Conservation (phyloP, 1,140 invertebrate genomes). For the Drosophila arawakana region DNA sequence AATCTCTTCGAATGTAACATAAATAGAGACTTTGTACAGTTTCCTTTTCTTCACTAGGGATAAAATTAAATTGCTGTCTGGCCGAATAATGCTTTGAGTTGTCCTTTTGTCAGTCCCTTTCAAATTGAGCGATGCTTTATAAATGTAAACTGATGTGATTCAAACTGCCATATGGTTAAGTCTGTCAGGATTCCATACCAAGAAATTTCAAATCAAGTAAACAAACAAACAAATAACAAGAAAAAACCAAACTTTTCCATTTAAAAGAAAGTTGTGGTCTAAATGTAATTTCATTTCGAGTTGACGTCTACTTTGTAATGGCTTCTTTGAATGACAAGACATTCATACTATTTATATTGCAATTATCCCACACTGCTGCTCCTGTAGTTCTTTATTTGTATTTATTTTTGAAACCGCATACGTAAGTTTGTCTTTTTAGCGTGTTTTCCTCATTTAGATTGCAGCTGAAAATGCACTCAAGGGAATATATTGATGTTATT, state of each 20-base stretch:
- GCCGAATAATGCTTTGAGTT: neutral
- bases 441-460: slow-evolving; percentile 37
- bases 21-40: neutral
- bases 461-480: slow-evolving; percentile 27
- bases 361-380: slow-evolving; percentile 53
- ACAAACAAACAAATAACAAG: slow-evolving; percentile 33
- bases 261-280: slow-evolving; percentile 42
- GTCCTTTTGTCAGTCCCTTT: slow-evolving; percentile 10
- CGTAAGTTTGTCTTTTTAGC: slow-evolving; percentile 1
- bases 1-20: slow-evolving; percentile 4
- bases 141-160: slow-evolving; percentile 46
- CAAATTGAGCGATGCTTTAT: slow-evolving; percentile 28
- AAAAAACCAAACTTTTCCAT: slow-evolving; percentile 55
- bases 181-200: slow-evolving; percentile 39
- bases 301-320: slow-evolving; percentile 59
- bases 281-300: slow-evolving; percentile 58
- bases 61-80: slow-evolving; percentile 32
- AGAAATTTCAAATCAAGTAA: slow-evolving; percentile 9
- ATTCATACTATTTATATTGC: slow-evolving; percentile 67
- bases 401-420: slow-evolving; percentile 7
- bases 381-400: slow-evolving; percentile 3
- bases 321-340: slow-evolving; percentile 46
- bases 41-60: neutral
- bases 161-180: slow-evolving; percentile 55
- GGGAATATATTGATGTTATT: slow-evolving; percentile 1